Evolutionary conservation across 2,888 invertebrate genomes (phyloP), one percentile per base, ranked within the genome.

Genomic region (Morpho achilles): DNA sequence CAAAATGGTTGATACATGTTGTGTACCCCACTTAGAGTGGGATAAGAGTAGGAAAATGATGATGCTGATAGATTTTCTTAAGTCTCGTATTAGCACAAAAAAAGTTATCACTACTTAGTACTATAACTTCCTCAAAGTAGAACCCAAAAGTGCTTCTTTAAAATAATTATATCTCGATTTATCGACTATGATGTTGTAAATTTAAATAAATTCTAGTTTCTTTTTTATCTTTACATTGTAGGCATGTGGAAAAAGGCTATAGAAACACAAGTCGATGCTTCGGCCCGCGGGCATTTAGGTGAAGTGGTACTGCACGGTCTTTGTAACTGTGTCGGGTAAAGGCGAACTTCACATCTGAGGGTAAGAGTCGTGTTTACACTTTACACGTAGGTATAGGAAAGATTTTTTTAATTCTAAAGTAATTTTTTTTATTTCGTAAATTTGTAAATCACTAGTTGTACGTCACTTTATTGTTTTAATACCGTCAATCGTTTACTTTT

Each of bases 221-320:
- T 43, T 9, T 8, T 9, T 43, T 7, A 45, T 10, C n/a, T 45
- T 45, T 10, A 45, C 2, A 16, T 16, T 16, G 16, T 16, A 10
- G 7, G 10, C 3, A 22, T 48, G 22, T 43, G 47, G 3, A 41
- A 54, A 54, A 41, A 23, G 42, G 23, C 42, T 54, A 48, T 48
- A 53, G 45, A 39, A 54, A 41, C 47, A 41, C 41, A 48, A 59
- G 56, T 62, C 60, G 60, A 60, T 59, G 62, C 58, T 55, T 53
- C 56, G 59, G 66, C 72, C 70, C 72, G 74, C 65, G 61, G 64
- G 65, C 71, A 80, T 76, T 70, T 79, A 66, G 83, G 82, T 82
- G 79, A 78, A 83, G 82, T 70, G 77, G 59, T 64, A 77, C 70
- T 69, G 63, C 68, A 68, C 70, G 65, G 70, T 41, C 63, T 57